Evolutionary conservation across 2,113 vertebrate genomes (phyloP), one percentile per base, ranked within the genome.

Genomic region (Ochotona princeps): DNA sequence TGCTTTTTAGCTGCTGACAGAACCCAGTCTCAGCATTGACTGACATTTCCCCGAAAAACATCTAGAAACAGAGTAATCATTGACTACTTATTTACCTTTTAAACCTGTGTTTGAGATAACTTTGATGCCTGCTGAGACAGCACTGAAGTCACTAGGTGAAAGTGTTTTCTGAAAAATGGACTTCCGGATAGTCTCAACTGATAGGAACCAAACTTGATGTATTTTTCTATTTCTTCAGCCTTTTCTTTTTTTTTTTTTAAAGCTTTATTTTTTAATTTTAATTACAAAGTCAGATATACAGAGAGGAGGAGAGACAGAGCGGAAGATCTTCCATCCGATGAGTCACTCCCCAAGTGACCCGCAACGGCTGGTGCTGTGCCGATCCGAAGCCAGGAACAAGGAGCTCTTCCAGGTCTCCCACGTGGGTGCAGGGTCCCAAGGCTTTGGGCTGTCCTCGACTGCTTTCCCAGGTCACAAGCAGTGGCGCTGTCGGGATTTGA

Each of bases 81-180:
- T 98, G 95, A 98, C 97, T 84, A 89, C 93, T 95, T 97, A 95
- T 98, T 98, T 98, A 96, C 96, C 76, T 97, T 96, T 89, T 84
- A 96, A 97, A 93, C 91, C 61, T 91, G 93, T 96, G 87, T 72
- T 51, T 72, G 70, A 89, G 83, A 76, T 69, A 72, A 94, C 70
- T 63, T 80, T 82, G 94, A 70, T 65, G 80, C 23, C 23, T 25
- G 32, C 38, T 72, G 35, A 94, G 69, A 87, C 85, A 93, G 76
- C 76, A 23, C 38, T 88, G 49, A 80, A 89, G 78, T 94, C 85
- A 96, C 89, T 32, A 90, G 79, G 49, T 89, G n/a, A 96, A 65
- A 23, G 18, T n/a, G 65, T 61, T 66, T 60, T 61, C 47, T n/a
- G 32, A 47, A 87, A 51, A 89, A 94, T 78, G 44, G 82, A 95